A percentile compares a stretch with the other conserved stretches of the same genome.
These are phyloP conservation scores for Adrianichthys oophorus DNA, from an alignment of 2,797 vertebrate genomes.

Conservation along the genomic window DNA sequence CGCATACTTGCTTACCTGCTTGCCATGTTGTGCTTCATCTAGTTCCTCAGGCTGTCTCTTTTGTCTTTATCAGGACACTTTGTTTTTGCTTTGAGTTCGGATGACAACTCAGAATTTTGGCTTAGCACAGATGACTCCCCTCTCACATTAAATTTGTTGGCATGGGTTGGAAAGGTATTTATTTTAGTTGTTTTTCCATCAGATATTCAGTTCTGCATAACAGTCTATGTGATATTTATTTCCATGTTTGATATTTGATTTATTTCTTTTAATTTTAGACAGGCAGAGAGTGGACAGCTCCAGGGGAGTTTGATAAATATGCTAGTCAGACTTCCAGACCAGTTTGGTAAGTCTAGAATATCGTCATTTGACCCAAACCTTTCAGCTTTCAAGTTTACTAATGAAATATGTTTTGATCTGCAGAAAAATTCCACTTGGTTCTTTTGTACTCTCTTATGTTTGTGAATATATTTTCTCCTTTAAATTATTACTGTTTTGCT, in stretches of 20 bases:
- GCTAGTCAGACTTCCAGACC: conserved; percentile 85
- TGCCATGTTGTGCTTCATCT: not conserved
- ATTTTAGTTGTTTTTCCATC: not conserved
- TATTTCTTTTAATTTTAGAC: conserved; percentile 66
- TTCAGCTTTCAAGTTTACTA: too few species aligned
- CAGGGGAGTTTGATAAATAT: conserved; percentile 93
- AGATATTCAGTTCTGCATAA: not conserved
- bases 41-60: too few species aligned
- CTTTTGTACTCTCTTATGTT: too few species aligned
- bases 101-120: conserved; percentile 97
- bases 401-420: too few species aligned
- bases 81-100: conserved; percentile 90
- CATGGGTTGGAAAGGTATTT: conserved; percentile 88
- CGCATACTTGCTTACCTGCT: not conserved
- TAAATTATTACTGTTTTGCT: too few species aligned
- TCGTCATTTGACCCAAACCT: too few species aligned
- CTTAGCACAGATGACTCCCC: conserved; percentile 86
- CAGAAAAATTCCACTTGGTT: too few species aligned
- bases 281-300: conserved; percentile 91
- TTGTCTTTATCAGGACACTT: conserved; percentile 79
- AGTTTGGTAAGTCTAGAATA: conserved; percentile 77
- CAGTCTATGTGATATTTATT: not conserved
- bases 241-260: not conserved
- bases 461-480: too few species aligned
- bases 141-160: conserved; percentile 79